phyloP scores from a whole-genome alignment of 2,888 invertebrate species.

The Frankliniella fusca region DNA sequence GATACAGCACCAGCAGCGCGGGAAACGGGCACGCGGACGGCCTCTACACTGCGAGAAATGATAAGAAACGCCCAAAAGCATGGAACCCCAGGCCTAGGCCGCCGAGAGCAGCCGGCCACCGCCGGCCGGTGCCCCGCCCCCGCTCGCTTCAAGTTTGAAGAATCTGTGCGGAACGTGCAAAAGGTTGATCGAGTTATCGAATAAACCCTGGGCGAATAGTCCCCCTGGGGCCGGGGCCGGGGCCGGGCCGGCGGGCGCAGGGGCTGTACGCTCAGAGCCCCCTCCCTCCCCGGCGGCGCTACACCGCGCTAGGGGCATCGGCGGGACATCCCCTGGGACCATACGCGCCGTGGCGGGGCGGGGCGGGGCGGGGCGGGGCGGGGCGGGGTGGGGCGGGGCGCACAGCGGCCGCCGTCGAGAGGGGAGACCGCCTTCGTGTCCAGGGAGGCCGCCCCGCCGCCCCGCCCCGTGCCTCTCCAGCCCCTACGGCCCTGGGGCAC shows the following conservation, averaged over 20 bases:
- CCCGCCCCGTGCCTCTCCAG: background rate
- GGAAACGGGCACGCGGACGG: too few species aligned
- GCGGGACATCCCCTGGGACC: background rate
- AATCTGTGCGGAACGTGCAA: constrained; percentile 19
- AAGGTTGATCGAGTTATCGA: constrained; percentile 22
- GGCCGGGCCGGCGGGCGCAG: background rate
- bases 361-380: background rate
- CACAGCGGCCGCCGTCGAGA: background rate
- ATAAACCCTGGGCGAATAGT: background rate
- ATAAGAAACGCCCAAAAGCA: too few species aligned
- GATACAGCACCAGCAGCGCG: too few species aligned
- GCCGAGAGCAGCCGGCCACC: too few species aligned
- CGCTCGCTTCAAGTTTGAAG: constrained; percentile 5
- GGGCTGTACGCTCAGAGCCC: background rate
- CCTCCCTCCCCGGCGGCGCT: background rate
- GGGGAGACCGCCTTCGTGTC: too few species aligned
- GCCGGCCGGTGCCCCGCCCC: background rate
- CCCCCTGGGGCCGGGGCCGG: background rate
- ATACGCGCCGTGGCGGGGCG: background rate
- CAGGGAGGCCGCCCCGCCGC: background rate
- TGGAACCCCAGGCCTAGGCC: too few species aligned
- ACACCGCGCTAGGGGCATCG: too few species aligned
- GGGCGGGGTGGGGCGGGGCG: background rate
- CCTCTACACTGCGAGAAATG: too few species aligned
- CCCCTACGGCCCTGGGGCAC: too few species aligned